Conservation (phyloP, 2,888 invertebrate species). For the Drosophila aldrichi region DNA sequence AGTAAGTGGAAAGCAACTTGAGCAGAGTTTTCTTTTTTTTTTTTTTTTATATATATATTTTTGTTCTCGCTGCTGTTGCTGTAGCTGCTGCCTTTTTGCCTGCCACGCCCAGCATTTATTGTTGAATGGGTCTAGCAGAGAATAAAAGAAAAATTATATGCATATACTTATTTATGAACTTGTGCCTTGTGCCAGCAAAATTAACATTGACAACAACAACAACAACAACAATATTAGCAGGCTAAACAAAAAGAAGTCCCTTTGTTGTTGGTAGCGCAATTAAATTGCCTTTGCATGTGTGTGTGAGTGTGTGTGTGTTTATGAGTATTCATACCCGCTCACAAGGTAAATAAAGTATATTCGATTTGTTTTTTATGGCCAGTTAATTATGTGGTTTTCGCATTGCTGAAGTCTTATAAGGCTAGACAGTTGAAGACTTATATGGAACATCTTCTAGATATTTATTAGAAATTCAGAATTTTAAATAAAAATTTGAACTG, state of each 20-base stretch:
- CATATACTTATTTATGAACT: conserved; percentile 77
- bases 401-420: neutral
- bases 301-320: conserved; percentile 25
- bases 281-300: conserved; percentile 66
- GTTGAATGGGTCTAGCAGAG: conserved; percentile 40
- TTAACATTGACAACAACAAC: conserved; percentile 73
- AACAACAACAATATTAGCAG: conserved; percentile 27
- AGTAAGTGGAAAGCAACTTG: conserved; percentile 70
- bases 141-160: conserved; percentile 59
- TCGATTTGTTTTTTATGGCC: neutral
- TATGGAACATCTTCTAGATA: neutral
- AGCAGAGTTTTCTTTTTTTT: conserved; percentile 52
- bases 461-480: neutral
- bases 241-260: conserved; percentile 36
- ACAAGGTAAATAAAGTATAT: neutral
- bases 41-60: conserved; percentile 19
- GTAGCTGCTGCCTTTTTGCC: conserved; percentile 41
- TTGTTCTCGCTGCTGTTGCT: conserved; percentile 25
- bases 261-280: conserved; percentile 70
- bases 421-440: neutral
- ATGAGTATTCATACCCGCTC: conserved; percentile 12
- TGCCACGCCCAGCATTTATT: conserved; percentile 36
- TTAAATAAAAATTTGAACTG: neutral
- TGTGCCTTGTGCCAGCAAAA: conserved; percentile 65
- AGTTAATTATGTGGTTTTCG: too few species aligned